Percentiles rank a stretch among this genome's conserved stretches.
Evolutionary conservation across 2,888 invertebrate species (phyloP).

Genomic region (Exephanes ischioxanthus): DNA sequence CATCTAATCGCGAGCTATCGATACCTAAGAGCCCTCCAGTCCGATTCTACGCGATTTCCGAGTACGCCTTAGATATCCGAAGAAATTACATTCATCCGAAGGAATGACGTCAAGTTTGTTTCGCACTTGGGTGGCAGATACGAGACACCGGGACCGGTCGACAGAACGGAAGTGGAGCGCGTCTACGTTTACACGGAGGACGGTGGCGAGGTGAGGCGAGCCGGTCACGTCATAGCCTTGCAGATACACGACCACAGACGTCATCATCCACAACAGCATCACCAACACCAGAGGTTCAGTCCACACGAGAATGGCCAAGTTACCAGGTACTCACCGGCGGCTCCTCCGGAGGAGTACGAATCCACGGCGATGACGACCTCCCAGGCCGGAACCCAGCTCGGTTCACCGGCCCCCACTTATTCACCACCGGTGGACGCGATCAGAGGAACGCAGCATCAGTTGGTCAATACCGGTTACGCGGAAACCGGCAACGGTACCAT

Average conservation of each 20-base stretch:
- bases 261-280: constrained; percentile 63
- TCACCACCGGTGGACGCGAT: constrained; percentile 73
- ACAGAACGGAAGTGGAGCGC: constrained; percentile 78
- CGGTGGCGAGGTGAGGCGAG: constrained; percentile 75
- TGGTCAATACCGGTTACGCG: constrained; percentile 75
- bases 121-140: constrained; percentile 74
- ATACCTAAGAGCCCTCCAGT: not conserved
- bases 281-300: constrained; percentile 78
- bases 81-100: not conserved
- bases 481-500: constrained; percentile 75
- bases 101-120: constrained; percentile 48
- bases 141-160: constrained; percentile 77
- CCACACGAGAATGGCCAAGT: constrained; percentile 75
- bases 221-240: constrained; percentile 75
- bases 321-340: constrained; percentile 69
- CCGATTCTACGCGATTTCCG: not conserved
- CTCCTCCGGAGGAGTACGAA: constrained; percentile 78
- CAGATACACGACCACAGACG: constrained; percentile 74
- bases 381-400: constrained; percentile 84
- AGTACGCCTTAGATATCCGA: not conserved
- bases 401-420: constrained; percentile 81
- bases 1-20: not conserved
- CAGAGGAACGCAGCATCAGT: constrained; percentile 79
- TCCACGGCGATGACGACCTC: constrained; percentile 81
- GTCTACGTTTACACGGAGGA: constrained; percentile 78